Evolutionary conservation across 1,140 invertebrate genomes (phyloP).

Genomic region (Aphelenchoides besseyi): DNA sequence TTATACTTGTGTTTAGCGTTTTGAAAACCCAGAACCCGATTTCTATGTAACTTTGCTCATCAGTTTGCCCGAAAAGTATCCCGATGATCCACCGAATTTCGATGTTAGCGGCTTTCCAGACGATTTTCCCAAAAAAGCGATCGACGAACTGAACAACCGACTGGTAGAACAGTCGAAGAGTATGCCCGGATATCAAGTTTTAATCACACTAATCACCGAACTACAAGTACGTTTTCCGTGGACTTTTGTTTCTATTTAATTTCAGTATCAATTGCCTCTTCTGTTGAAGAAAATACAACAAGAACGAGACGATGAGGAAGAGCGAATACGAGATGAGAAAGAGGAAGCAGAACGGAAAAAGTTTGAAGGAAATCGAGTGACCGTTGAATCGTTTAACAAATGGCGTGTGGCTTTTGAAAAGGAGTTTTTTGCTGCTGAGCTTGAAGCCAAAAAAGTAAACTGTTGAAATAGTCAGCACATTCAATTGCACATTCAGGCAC

Average conservation of each 20-base stretch:
- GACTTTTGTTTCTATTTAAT: conserved; percentile 22
- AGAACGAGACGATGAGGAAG: conserved; percentile 25
- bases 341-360: conserved; percentile 71
- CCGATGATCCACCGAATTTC: conserved; percentile 36
- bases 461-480: conserved; percentile 9
- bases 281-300: conserved; percentile 40
- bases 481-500: conserved; percentile 28
- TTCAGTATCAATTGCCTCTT: conserved; percentile 7
- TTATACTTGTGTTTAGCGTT: conserved; percentile 22
- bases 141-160: conserved; percentile 28
- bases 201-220: conserved; percentile 87
- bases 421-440: conserved; percentile 76
- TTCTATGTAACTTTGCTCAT: conserved; percentile 35
- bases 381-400: conserved; percentile 87
- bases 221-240: conserved; percentile 72
- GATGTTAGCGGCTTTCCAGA: conserved; percentile 24
- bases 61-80: conserved; percentile 42
- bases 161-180: conserved; percentile 79
- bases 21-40: conserved; percentile 31
- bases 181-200: conserved; percentile 76
- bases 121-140: conserved; percentile 25
- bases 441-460: conserved; percentile 35
- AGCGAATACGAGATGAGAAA: conserved; percentile 43
- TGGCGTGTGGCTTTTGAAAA: conserved; percentile 92
- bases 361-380: conserved; percentile 77